Percentiles rank a stretch among this genome's conserved stretches.
Evolutionary conservation across 2,888 invertebrate genomes (phyloP).

Genomic region (Aphidius colemani): DNA sequence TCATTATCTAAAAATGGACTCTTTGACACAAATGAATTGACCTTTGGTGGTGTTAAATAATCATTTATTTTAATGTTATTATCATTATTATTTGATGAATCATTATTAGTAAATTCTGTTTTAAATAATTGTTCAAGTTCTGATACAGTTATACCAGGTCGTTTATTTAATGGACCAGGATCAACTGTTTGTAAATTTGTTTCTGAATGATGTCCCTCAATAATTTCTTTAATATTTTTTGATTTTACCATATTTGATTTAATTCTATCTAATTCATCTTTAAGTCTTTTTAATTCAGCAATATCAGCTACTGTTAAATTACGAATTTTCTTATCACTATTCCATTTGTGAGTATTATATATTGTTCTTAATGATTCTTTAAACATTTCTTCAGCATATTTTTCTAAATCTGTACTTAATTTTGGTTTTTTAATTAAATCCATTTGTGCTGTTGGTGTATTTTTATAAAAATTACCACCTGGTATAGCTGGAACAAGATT

Average conservation of each 20-base stretch:
- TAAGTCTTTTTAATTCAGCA: constrained; percentile 46
- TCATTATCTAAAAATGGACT: constrained; percentile 46
- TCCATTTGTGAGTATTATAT: constrained; percentile 58
- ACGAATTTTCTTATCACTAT: constrained; percentile 46
- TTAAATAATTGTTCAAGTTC: constrained; percentile 50
- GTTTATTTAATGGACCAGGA: constrained; percentile 35
- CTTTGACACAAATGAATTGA: constrained; percentile 44
- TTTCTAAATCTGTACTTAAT: constrained; percentile 49
- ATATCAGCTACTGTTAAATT: constrained; percentile 43
- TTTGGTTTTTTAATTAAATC: constrained; percentile 50
- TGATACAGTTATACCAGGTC: constrained; percentile 43
- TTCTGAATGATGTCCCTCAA: constrained; percentile 53
- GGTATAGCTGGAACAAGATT: constrained; percentile 52
- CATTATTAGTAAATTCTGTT: constrained; percentile 41
- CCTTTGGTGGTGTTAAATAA: constrained; percentile 51
- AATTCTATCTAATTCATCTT: constrained; percentile 47
- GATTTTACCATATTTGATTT: constrained; percentile 41
- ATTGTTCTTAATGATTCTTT: constrained; percentile 56
- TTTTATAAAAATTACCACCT: constrained; percentile 54
- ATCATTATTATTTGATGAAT: constrained; percentile 37
- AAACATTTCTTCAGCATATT: constrained; percentile 57
- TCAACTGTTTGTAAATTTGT: constrained; percentile 44
- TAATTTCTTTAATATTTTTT: constrained; percentile 36
- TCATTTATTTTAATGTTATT: constrained; percentile 38
- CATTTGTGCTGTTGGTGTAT: constrained; percentile 41